phyloP scores from a whole-genome alignment of 2,888 invertebrate genomes.

The Oscheius sp. region DNA sequence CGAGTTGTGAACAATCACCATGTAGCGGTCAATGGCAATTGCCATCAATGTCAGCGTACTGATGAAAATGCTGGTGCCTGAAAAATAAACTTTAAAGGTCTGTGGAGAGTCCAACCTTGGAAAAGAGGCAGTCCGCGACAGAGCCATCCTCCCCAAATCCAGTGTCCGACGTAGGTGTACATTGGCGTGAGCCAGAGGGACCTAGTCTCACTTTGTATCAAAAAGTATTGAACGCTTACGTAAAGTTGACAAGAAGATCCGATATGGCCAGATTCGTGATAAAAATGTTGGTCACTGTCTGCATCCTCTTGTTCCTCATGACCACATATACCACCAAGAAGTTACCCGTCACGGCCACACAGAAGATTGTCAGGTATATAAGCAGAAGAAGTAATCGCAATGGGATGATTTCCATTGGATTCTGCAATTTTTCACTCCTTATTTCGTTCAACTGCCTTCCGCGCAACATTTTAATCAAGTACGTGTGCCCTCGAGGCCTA shows the following conservation, averaged over 20 bases:
- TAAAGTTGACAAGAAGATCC: conserved; percentile 87
- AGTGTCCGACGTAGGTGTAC: conserved; percentile 88
- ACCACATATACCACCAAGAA: conserved; percentile 93
- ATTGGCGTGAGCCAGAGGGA: conserved; percentile 96
- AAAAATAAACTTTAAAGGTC: conserved; percentile 29
- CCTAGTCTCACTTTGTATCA: conserved; percentile 75
- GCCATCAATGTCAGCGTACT: conserved; percentile 95
- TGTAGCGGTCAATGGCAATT: conserved; percentile 95
- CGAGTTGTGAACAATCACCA: conserved; percentile 93
- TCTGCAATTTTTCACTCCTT: conserved; percentile 44
- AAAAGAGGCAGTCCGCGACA: conserved; percentile 94
- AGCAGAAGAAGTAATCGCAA: conserved; percentile 53
- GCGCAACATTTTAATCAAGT: neutral
- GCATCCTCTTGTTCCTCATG: conserved; percentile 91
- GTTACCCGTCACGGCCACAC: conserved; percentile 89
- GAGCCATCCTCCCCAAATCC: conserved; percentile 90
- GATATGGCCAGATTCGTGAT: conserved; percentile 95
- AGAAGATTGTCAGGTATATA: conserved; percentile 84
- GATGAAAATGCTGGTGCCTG: conserved; percentile 93
- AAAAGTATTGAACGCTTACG: conserved; percentile 52
- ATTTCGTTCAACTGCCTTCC: neutral
- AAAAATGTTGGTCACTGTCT: conserved; percentile 96
- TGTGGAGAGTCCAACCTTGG: conserved; percentile 41
- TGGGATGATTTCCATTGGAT: conserved; percentile 54
- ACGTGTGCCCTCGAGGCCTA: neutral